A percentile compares a stretch with the other conserved stretches of the same genome.
These are phyloP conservation scores for Porites rus DNA, from an alignment of 92 coral and sea anemone species.

Conservation along the genomic window DNA sequence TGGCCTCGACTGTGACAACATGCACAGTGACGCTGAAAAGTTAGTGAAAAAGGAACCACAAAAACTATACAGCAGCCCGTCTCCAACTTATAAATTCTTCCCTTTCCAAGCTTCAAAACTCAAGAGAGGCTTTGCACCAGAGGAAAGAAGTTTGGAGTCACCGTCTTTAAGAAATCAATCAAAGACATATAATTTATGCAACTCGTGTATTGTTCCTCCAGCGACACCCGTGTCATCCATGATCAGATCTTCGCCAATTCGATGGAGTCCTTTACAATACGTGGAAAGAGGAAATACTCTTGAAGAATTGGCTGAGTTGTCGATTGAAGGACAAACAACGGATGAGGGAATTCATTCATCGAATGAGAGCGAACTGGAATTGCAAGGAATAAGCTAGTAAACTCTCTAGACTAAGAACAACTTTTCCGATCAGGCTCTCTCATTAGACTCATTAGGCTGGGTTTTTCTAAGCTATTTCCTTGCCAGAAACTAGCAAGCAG, in stretches of 20 bases:
- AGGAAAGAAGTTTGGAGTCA: conserved; percentile 5
- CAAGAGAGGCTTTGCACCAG: not conserved
- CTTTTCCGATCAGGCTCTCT: no score
- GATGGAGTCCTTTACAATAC: not conserved
- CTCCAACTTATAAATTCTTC: conserved; percentile 10
- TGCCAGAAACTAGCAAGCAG: no score
- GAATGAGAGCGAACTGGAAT: conserved; percentile 20
- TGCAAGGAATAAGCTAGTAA: not conserved
- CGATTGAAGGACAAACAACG: not conserved
- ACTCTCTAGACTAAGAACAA: no score
- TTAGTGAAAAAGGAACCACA: not conserved
- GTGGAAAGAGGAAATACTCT: conserved; percentile 1
- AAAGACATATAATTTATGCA: not conserved
- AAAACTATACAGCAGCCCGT: conserved; percentile 1
- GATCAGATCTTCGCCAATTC: conserved; percentile 6
- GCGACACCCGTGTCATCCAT: conserved; percentile 28
- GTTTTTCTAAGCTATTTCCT: no score
- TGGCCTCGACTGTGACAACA: conserved; percentile 28
- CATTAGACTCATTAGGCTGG: no score
- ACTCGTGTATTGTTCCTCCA: conserved; percentile 28
- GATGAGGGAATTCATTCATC: conserved; percentile 37
- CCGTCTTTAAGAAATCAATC: not conserved
- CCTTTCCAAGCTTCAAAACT: not conserved
- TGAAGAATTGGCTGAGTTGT: conserved; percentile 9
- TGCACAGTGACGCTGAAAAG: not conserved